Base-by-base conservation (phyloP, 2,888 invertebrate genomes). In the Euzetes globulus region DNA sequence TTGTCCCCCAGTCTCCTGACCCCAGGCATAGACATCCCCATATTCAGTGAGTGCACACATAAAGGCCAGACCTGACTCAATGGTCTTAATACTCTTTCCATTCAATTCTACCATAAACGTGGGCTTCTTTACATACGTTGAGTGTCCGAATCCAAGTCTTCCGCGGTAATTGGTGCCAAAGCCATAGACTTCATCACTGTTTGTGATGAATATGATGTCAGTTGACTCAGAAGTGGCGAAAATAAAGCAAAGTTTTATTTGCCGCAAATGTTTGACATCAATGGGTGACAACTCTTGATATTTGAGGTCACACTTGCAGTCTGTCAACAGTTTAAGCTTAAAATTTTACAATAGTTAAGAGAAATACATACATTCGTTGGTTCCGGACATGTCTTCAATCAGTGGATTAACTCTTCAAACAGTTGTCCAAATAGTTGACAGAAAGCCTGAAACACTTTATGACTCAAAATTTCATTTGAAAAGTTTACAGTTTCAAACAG, bases 171-270 rank as follows among this genome's bases (percentile, higher is more conserved):
- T 73, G 7, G 9, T 25, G 11, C 73, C 73, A 52, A 65, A 73
- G 19, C n/a, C 65, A 47, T 13, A 73, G 13, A 73, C 65, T 5
- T 37, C 19, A n/a, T 70, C 68, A 19, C 63, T 45, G 17, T 41
- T 65, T 11, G 50, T 65, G 68, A 73, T 45, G 5, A 73, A 19
- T 1, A 73, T 17, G 19, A 73, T 63, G 29, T 73, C 73, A n/a
- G 19, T 68, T 25, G 25, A 17, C 9, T 58, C 29, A 11, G 25
- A 6, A 13, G 41, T 41, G 4, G 27, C 7, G 27, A 58, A 58
- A 17, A 58, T 58, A 15, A 15, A 58, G 27, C 25, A 25, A 9
- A 22, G 11, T 58, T 58, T 29, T 19, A 58, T 58, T 50, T 50
- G 50, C 17, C 4, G 2, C 5, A 50, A 19, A 19, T 5, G 1